Percentiles rank a stretch among this genome's conserved stretches.
Evolutionary conservation across 2,113 vertebrate genomes (phyloP).

Genomic region (Pogonocichla stellata): DNA sequence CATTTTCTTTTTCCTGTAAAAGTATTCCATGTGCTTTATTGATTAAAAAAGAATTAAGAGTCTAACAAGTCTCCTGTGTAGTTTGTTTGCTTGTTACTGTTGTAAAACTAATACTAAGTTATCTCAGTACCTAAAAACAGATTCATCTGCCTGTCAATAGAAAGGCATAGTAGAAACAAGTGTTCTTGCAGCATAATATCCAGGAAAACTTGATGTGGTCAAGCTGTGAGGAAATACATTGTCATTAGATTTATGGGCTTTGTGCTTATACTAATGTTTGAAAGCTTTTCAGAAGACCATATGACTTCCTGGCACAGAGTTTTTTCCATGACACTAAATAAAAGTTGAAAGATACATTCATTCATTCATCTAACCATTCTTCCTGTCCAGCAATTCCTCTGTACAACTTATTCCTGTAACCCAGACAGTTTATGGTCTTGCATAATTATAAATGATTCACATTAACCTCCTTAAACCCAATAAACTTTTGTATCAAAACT

Average conservation of each 20-base stretch:
- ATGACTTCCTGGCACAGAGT: not conserved
- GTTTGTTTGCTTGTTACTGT: not conserved
- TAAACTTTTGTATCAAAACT: not conserved
- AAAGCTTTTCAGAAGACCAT: not conserved
- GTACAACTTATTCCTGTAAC: not conserved
- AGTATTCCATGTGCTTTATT: not conserved
- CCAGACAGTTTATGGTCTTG: not conserved
- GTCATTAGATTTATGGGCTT: not conserved
- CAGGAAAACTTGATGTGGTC: not conserved
- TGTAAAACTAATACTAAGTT: not conserved
- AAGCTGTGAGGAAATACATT: not conserved
- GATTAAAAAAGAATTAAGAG: not conserved
- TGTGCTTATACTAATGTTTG: not conserved
- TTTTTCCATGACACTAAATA: not conserved
- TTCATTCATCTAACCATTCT: not conserved
- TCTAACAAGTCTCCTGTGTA: not conserved
- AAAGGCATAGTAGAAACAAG: not conserved
- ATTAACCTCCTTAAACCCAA: not conserved
- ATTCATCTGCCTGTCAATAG: not conserved
- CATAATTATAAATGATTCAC: not conserved
- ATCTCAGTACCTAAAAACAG: not conserved
- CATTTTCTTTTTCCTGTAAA: constrained; percentile 1
- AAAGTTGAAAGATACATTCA: not conserved
- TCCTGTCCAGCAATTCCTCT: not conserved
- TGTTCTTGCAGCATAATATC: not conserved